phyloP scores from a whole-genome alignment of 1,140 invertebrate genomes.

The Uloborus diversus region DNA sequence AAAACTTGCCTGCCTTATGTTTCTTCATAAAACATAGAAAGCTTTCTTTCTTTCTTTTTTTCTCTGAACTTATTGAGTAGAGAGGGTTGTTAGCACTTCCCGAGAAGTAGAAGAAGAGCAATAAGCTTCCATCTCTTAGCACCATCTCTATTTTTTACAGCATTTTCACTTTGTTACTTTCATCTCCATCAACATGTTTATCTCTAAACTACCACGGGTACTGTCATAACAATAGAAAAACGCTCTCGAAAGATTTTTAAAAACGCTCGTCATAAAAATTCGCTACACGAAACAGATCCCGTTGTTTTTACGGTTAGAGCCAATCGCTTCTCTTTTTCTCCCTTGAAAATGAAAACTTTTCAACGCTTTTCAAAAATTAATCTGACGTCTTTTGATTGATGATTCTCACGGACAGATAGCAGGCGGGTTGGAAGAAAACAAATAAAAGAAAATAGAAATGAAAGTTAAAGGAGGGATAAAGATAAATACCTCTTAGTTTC shows the following conservation, averaged over 20 bases:
- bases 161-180: background rate
- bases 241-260: background rate
- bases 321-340: background rate
- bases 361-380: constrained; percentile 40
- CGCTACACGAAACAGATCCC: constrained; percentile 12
- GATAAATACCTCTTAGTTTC: constrained; percentile 52
- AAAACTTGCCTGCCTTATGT: no score
- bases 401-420: constrained; percentile 7
- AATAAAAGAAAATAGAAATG: constrained; percentile 1
- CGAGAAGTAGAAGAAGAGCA: constrained; percentile 23
- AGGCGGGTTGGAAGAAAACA: background rate
- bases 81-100: no score
- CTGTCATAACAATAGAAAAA: background rate
- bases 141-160: background rate
- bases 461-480: constrained; percentile 26
- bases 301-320: constrained; percentile 29
- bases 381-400: constrained; percentile 51
- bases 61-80: no score
- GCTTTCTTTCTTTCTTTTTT: no score
- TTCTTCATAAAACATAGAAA: no score
- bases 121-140: constrained; percentile 21
- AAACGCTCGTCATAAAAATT: constrained; percentile 4
- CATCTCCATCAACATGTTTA: background rate
- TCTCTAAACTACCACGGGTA: background rate
- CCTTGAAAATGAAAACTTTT: constrained; percentile 38